A percentile compares a stretch with the other conserved stretches of the same genome.
Conservation (phyloP, 2,888 invertebrate genomes). For the Agrochola litura region DNA sequence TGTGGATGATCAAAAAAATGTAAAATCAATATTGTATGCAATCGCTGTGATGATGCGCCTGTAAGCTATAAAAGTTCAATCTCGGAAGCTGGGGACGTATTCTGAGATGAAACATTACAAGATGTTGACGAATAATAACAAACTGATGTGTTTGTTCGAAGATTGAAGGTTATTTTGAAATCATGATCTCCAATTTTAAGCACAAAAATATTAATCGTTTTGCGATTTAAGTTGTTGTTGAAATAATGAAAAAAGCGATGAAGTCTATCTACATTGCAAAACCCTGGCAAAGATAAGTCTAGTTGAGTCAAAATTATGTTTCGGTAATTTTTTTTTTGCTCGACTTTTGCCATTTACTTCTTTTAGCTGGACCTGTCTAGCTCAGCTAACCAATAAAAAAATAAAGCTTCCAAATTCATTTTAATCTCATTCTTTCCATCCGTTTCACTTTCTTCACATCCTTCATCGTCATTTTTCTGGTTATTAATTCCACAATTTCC, state of each 20-base stretch:
- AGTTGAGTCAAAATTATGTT: neutral
- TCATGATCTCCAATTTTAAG: neutral
- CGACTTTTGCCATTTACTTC: neutral
- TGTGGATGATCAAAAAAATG: conserved; percentile 70
- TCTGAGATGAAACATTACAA: conserved; percentile 61
- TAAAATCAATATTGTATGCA: conserved; percentile 85
- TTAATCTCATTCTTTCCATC: neutral
- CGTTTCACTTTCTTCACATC: neutral
- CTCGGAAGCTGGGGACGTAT: conserved; percentile 69
- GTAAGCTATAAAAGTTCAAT: conserved; percentile 79
- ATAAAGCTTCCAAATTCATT: no score
- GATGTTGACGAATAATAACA: neutral
- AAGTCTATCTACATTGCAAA: neutral
- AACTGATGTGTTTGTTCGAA: neutral
- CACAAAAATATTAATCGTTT: neutral
- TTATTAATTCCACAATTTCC: neutral
- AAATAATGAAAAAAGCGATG: neutral
- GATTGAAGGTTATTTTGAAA: neutral
- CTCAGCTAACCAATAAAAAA: neutral
- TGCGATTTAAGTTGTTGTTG: neutral
- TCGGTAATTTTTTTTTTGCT: neutral
- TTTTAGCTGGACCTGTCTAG: neutral
- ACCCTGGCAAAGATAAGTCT: neutral
- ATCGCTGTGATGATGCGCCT: conserved; percentile 76
- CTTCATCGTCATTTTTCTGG: neutral